Conservation (phyloP, 2,797 vertebrate species). For the Melanotaenia parkinsoni region DNA sequence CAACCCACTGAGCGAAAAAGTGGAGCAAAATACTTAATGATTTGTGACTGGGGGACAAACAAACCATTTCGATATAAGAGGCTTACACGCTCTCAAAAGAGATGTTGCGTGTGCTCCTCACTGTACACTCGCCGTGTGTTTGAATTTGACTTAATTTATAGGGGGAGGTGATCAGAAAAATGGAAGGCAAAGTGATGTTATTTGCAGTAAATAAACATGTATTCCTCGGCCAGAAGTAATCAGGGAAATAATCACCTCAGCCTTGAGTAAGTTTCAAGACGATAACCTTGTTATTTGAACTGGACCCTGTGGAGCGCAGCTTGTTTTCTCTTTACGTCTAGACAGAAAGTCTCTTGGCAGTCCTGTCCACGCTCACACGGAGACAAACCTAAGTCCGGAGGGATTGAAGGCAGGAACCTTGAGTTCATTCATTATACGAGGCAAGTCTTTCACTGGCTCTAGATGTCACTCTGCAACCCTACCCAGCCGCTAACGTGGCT, state of each 20-base stretch:
- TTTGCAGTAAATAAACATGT: slow-evolving; percentile 70
- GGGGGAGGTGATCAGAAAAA: slow-evolving; percentile 66
- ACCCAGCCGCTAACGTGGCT: slow-evolving; percentile 58
- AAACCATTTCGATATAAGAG: slow-evolving; percentile 77
- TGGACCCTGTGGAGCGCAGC: slow-evolving; percentile 46
- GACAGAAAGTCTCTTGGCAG: slow-evolving; percentile 59
- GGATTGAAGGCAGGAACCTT: slow-evolving; percentile 52
- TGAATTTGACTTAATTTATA: slow-evolving; percentile 69
- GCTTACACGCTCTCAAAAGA: slow-evolving; percentile 78
- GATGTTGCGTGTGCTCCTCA: slow-evolving; percentile 59
- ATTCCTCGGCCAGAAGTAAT: slow-evolving; percentile 66
- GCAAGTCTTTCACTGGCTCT: slow-evolving; percentile 43
- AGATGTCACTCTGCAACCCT: slow-evolving; percentile 54
- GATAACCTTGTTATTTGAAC: slow-evolving; percentile 59
- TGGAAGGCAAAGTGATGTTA: slow-evolving; percentile 60
- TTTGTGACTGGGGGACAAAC: slow-evolving; percentile 79
- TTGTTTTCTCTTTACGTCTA: slow-evolving; percentile 53
- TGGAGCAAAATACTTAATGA: slow-evolving; percentile 80
- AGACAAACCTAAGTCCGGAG: slow-evolving; percentile 55
- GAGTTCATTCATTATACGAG: slow-evolving; percentile 73
- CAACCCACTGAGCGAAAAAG: slow-evolving; percentile 75
- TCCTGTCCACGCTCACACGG: slow-evolving; percentile 35
- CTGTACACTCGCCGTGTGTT: slow-evolving; percentile 51
- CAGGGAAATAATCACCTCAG: slow-evolving; percentile 64
- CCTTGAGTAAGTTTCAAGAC: slow-evolving; percentile 48